Evolutionary conservation across 2,797 vertebrate genomes (phyloP), one percentile per base, ranked within the genome.

Genomic region (Falco novaeseelandiae): DNA sequence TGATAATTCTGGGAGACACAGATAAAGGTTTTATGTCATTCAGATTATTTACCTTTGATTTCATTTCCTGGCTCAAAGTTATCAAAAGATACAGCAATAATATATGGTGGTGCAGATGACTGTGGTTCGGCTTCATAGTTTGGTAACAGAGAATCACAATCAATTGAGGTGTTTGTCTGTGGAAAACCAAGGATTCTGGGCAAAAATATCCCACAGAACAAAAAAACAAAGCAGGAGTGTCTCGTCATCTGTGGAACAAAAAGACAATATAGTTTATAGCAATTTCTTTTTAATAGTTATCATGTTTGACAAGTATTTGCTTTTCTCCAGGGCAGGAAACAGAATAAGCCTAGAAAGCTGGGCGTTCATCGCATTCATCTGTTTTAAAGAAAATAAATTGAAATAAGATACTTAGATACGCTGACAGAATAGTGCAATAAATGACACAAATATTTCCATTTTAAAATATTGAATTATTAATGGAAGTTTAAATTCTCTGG

Each of bases 131-230:
- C 20, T 95, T 88, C 83, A 59, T 97, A 94, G 82, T 97, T 94
- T n/a, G 97, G 95, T 79, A 97, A 76, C 57, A 98, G 63, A 40
- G 97, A 97, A 90, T 96, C 97, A 94, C 97, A 98, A 46, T 97
- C 97, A 72, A 97, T 96, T 91, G 97, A 97, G 36, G 83, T 86
- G 48, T 95, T 97, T 40, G 66, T 65, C 46, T 87, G 84, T 67
- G 96, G 96, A 87, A 93, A 91, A 62, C 93, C 40, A 63, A 97
- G 78, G 57, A 86, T 93, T 91, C 90, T 40, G 14, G 97, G 94
- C 49, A 95, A 82, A 94, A 97, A 87, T 91, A 97, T 57, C 9
- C 90, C 97, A 92, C 94, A 97, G 80, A 97, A 73, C 62, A 97
- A 73, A 93, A 97, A 59, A 11, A 9, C 11, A 55, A 96, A 91